These are phyloP conservation scores for Columba livia DNA, from an alignment of 2,113 vertebrate species.

Conservation along the genomic window DNA sequence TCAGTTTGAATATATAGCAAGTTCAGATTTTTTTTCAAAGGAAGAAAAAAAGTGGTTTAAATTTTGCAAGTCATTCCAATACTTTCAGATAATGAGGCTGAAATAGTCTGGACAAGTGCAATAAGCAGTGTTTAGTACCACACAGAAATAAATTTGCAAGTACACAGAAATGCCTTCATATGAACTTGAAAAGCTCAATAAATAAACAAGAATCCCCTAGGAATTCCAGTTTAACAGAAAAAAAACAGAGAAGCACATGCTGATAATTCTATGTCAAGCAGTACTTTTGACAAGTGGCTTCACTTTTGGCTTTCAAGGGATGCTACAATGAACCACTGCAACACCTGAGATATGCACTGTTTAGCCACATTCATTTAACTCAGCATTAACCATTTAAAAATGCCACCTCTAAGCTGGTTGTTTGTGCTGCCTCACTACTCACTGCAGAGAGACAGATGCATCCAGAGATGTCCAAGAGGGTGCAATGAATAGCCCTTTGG, in stretches of 20 bases:
- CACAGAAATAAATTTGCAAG: background rate
- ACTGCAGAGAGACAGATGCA: background rate
- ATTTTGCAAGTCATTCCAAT: background rate
- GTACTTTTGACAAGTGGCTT: background rate
- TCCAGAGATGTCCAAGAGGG: background rate
- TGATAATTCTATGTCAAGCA: background rate
- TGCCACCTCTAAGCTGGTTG: rapidly evolving
- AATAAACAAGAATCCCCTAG: background rate
- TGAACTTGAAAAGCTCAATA: background rate
- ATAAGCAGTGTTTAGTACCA: background rate
- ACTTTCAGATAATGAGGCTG: background rate
- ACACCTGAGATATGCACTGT: background rate
- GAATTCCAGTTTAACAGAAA: background rate
- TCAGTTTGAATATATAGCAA: background rate
- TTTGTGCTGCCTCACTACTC: background rate
- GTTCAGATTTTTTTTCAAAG: background rate
- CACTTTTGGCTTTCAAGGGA: background rate
- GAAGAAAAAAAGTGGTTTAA: background rate
- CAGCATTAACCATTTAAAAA: background rate
- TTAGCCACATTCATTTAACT: background rate
- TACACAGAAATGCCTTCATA: background rate
- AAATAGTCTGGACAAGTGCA: background rate
- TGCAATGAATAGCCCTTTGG: background rate
- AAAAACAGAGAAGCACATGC: background rate
- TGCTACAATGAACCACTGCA: background rate